phyloP scores from a whole-genome alignment of 2,888 invertebrate species.

The Aphodius granarius region DNA sequence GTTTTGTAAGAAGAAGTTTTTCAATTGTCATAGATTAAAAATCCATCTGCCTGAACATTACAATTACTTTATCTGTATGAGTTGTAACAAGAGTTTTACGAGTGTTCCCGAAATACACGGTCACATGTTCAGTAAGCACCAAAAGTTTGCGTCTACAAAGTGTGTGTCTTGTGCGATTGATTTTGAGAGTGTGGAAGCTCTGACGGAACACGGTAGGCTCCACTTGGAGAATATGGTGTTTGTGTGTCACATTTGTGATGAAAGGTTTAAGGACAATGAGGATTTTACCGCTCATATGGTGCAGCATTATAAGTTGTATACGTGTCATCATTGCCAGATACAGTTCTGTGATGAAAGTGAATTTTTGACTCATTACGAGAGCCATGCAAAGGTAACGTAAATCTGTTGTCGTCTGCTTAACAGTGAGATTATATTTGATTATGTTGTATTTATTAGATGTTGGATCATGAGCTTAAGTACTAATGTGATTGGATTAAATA shows the following conservation, averaged over 20 bases:
- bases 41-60: constrained; percentile 32
- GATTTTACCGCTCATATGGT: constrained; percentile 33
- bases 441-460: too few relatives aligned
- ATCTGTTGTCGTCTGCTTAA: neutral
- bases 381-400: neutral
- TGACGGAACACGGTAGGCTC: constrained; percentile 31
- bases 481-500: too few relatives aligned
- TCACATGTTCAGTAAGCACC: constrained; percentile 29
- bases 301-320: constrained; percentile 33
- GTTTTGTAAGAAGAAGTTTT: constrained; percentile 32
- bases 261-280: constrained; percentile 31
- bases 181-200: constrained; percentile 25
- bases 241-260: constrained; percentile 34
- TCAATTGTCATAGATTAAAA: constrained; percentile 32
- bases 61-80: constrained; percentile 30
- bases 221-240: constrained; percentile 32
- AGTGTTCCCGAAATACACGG: constrained; percentile 29
- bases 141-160: constrained; percentile 22
- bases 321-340: constrained; percentile 30
- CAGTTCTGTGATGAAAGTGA: constrained; percentile 32
- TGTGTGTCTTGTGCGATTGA: constrained; percentile 32
- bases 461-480: too few relatives aligned
- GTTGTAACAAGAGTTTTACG: constrained; percentile 31
- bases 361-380: constrained; percentile 22
- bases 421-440: neutral